These are phyloP conservation scores for Anguilla marmorata DNA, from an alignment of 2,797 vertebrate species.

Conservation along the genomic window DNA sequence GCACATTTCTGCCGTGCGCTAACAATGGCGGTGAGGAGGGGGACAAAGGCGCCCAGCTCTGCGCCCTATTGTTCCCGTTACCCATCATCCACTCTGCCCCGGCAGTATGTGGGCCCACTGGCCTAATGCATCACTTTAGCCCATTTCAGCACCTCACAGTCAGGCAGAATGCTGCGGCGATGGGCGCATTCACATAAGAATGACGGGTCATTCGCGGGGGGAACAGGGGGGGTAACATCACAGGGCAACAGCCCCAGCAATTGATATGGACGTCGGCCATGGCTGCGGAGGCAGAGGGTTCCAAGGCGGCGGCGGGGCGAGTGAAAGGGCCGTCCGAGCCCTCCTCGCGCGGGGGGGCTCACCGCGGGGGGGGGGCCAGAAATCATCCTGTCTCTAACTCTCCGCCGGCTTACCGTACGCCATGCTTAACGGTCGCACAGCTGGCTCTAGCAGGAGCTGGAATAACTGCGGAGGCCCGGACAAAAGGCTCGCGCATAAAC, in stretches of 20 bases:
- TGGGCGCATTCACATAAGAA: conserved; percentile 51
- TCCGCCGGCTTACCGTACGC: conserved; percentile 20
- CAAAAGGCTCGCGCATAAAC: conserved; percentile 58
- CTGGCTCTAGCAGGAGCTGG: conserved; percentile 50
- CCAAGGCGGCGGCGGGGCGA: conserved; percentile 9
- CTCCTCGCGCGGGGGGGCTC: neutral
- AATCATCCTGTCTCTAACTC: conserved; percentile 35
- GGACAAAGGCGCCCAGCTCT: neutral
- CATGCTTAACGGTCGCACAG: conserved; percentile 41
- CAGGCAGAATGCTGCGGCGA: conserved; percentile 37
- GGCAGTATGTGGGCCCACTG: conserved; percentile 53
- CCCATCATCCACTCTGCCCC: conserved; percentile 26
- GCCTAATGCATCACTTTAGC: conserved; percentile 40
- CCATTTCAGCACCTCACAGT: conserved; percentile 33
- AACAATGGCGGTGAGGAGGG: neutral
- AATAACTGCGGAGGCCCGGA: conserved; percentile 58
- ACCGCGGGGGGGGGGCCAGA: conserved; percentile 12
- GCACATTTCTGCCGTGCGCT: neutral
- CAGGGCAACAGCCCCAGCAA: conserved; percentile 42
- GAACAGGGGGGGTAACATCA: conserved; percentile 33
- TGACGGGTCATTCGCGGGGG: conserved; percentile 33
- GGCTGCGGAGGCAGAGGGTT: neutral
- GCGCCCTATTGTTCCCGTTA: conserved; percentile 11
- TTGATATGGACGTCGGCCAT: conserved; percentile 33
- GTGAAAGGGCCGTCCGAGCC: neutral